Percentiles rank a stretch among this genome's conserved stretches.
These are phyloP conservation scores for Eumaeus atala DNA, from an alignment of 1,140 invertebrate species.

Conservation along the genomic window DNA sequence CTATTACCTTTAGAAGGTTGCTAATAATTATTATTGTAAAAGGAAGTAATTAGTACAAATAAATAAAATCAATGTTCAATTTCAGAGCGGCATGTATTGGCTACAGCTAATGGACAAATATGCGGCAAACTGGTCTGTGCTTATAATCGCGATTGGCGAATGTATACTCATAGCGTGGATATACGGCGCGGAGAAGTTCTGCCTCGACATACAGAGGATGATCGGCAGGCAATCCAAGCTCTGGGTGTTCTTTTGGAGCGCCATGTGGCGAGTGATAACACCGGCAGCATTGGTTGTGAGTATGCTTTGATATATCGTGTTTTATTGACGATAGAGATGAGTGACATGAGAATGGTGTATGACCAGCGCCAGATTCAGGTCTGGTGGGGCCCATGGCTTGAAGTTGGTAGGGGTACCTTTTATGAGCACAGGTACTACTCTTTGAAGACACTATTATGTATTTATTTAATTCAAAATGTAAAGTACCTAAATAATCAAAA, in stretches of 20 bases:
- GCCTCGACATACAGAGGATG: slow-evolving; percentile 87
- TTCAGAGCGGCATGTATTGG: slow-evolving; percentile 87
- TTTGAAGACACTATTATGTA: no score
- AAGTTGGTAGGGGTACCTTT: no score
- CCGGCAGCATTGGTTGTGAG: slow-evolving; percentile 82
- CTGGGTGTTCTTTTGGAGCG: slow-evolving; percentile 86
- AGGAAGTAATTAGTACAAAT: background rate
- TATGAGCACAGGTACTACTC: no score
- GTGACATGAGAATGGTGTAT: no score
- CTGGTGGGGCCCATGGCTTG: no score
- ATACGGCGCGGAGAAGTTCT: slow-evolving; percentile 87
- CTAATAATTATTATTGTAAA: background rate
- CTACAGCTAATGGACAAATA: slow-evolving; percentile 90
- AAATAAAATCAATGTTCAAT: slow-evolving; percentile 16
- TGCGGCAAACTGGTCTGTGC: slow-evolving; percentile 89
- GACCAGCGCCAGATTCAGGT: no score
- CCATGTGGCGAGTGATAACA: slow-evolving; percentile 86
- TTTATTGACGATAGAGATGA: no score
- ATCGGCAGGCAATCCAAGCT: slow-evolving; percentile 81
- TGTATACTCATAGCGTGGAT: slow-evolving; percentile 87
- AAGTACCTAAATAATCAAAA: no score
- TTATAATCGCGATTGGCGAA: slow-evolving; percentile 87
- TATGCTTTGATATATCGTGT: slow-evolving; percentile 15
- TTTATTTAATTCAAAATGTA: no score
- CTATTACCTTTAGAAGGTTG: no score